Conservation (phyloP, 2,888 invertebrate species). For the Leptogaster cylindrica region DNA sequence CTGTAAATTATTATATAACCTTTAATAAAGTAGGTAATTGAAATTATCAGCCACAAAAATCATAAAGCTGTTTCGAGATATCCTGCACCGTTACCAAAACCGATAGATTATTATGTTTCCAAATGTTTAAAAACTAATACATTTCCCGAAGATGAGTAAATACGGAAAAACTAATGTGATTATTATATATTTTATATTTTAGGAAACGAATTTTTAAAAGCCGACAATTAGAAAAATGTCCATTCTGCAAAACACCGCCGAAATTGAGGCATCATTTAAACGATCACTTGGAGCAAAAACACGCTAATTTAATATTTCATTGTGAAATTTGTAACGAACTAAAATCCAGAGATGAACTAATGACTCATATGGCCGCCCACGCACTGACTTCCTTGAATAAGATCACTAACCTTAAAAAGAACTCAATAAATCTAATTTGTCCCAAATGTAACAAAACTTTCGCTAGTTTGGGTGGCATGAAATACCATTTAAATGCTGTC, state of each 20-base stretch:
- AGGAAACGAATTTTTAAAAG: slow-evolving; percentile 45
- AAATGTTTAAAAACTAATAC: neutral
- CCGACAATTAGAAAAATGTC: slow-evolving; percentile 42
- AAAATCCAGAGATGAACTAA: slow-evolving; percentile 57
- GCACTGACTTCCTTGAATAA: slow-evolving; percentile 49
- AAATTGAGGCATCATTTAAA: slow-evolving; percentile 34
- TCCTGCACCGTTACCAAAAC: too few species aligned
- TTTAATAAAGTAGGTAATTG: too few species aligned
- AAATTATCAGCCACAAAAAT: too few species aligned
- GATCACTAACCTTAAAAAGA: slow-evolving; percentile 20
- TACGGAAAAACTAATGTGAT: neutral
- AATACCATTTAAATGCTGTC: slow-evolving; percentile 65
- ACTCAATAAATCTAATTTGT: slow-evolving; percentile 59
- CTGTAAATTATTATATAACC: neutral
- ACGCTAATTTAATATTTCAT: slow-evolving; percentile 59
- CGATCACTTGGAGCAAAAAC: slow-evolving; percentile 57
- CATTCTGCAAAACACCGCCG: slow-evolving; percentile 41
- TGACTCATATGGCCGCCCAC: slow-evolving; percentile 62
- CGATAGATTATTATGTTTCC: neutral
- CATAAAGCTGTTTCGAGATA: too few species aligned
- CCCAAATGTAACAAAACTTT: slow-evolving; percentile 63
- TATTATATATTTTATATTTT: slow-evolving; percentile 8
- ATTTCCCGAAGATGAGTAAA: neutral
- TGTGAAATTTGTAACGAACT: slow-evolving; percentile 62
- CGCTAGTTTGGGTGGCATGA: slow-evolving; percentile 63